These are phyloP conservation scores for Silurus meridionalis DNA, from an alignment of 2,113 vertebrate genomes.

Conservation along the genomic window DNA sequence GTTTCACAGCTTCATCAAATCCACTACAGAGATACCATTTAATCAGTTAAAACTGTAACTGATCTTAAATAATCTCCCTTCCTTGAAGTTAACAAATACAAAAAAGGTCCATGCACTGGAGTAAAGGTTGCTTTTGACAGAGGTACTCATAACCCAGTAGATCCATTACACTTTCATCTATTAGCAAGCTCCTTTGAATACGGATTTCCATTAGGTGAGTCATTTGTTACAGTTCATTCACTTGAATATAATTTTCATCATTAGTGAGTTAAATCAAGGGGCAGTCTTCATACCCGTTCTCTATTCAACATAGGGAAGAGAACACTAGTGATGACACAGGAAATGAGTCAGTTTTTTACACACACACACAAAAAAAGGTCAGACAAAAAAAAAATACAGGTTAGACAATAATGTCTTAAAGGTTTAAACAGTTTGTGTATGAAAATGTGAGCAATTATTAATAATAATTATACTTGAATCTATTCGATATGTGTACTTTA, in stretches of 20 bases:
- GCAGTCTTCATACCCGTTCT: neutral
- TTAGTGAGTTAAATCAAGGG: neutral
- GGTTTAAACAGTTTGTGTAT: neutral
- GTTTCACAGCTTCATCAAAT: constrained; percentile 36
- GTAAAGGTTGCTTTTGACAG: constrained; percentile 48
- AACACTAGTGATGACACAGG: neutral
- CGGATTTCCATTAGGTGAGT: constrained; percentile 67
- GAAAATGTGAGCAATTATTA: neutral
- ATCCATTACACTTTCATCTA: constrained; percentile 64
- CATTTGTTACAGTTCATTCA: constrained; percentile 68
- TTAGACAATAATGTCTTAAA: neutral
- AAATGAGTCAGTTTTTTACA: constrained; percentile 7
- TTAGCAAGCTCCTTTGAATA: constrained; percentile 69
- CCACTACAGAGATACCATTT: constrained; percentile 36
- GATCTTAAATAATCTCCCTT: constrained; percentile 62
- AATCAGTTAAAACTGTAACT: constrained; percentile 57
- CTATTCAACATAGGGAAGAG: neutral
- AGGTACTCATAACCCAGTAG: constrained; percentile 47
- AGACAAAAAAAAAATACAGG: neutral
- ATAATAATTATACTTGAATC: neutral
- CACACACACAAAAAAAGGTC: neutral
- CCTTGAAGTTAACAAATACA: constrained; percentile 52
- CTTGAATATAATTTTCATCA: constrained; percentile 60
- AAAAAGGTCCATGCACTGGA: constrained; percentile 52
- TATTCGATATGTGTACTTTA: neutral